Base-by-base conservation (phyloP, 2,113 vertebrate genomes). In the Helogale parvula region DNA sequence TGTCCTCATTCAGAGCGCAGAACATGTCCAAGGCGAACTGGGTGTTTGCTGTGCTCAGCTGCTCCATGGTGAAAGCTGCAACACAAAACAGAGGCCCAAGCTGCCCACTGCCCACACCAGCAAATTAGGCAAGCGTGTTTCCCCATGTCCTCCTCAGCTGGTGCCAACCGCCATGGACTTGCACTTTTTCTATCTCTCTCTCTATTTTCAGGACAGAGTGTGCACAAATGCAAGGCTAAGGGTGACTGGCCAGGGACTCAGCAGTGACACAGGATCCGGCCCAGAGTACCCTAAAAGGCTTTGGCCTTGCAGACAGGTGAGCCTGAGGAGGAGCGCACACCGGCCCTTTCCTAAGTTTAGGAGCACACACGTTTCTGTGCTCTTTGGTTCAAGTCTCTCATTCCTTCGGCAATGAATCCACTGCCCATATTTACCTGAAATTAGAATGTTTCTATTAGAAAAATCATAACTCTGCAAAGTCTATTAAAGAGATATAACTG, bases 1-100 rank as follows among this genome's bases (percentile, higher is more conserved):
- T 97, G 54, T 52, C 57, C 86, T 98, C 92, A 29, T 0, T 98
- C 88, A 99, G 50, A 17, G 86, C 81, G 7, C 31, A 92, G 95
- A 99, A 95, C 13, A 99, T 92, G 87, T 99, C 98, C 25, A 99
- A 33, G 3, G 98, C 98, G 69, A 99, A 99, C 25, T 79, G 94
- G n/a, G 81, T 93, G 74, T 98, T 99, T 8, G 99, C 98, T 0
- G 79, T 41, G 29, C 79, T 60, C 88, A 99, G 86, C 35, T 41
- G 97, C 74, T 99, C 98, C 99, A 99, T 99, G 91, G 93, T 86
- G 90, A 86, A 16, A 77, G 63, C 98, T 99, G 89, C 86, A 98
- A 98, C 52, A 92, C 6, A 90, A 88, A 97, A 72, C 4, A 86
- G 52, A 79, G 38, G 15, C 14, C 50, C 0, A 2, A 7, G 14